A percentile compares a stretch with the other conserved stretches of the same genome.
These are phyloP conservation scores for Caenorhabditis briggsae DNA, from an alignment of 1,140 invertebrate genomes.

Conservation along the genomic window DNA sequence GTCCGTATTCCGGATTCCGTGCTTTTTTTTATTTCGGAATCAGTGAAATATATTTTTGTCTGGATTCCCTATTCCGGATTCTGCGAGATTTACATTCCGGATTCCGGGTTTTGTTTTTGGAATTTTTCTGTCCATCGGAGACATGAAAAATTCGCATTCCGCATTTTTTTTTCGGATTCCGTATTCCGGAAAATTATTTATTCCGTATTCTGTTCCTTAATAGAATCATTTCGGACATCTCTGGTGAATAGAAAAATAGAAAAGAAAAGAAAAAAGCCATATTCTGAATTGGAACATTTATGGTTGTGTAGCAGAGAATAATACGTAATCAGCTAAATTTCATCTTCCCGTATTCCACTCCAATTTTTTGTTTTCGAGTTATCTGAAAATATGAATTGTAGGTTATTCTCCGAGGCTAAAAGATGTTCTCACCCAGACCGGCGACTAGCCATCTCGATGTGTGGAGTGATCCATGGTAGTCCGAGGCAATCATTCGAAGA, in stretches of 20 bases:
- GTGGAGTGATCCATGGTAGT: slow-evolving; percentile 39
- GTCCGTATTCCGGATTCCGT: too few relatives aligned
- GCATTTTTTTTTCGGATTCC: too few relatives aligned
- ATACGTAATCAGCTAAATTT: slow-evolving; percentile 29
- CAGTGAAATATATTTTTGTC: too few relatives aligned
- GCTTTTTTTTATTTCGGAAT: too few relatives aligned
- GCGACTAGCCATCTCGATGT: slow-evolving; percentile 1
- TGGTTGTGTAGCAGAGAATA: slow-evolving; percentile 22
- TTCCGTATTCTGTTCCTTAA: too few relatives aligned
- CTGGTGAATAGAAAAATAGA: background rate
- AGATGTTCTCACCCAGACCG: slow-evolving; percentile 1
- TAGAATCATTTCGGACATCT: too few relatives aligned
- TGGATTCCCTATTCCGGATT: too few relatives aligned
- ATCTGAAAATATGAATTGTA: background rate
- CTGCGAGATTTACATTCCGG: too few relatives aligned
- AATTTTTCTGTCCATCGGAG: too few relatives aligned
- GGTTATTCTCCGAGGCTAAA: background rate
- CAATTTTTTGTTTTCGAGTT: background rate
- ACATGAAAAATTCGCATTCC: too few relatives aligned
- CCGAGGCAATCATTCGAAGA: slow-evolving; percentile 24
- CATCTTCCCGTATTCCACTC: background rate
- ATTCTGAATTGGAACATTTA: slow-evolving; percentile 6
- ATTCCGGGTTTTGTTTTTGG: too few relatives aligned
- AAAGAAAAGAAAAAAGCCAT: background rate
- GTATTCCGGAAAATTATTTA: too few relatives aligned